Base-by-base conservation (phyloP, 1,140 invertebrate species). In the Meteorus sp. region DNA sequence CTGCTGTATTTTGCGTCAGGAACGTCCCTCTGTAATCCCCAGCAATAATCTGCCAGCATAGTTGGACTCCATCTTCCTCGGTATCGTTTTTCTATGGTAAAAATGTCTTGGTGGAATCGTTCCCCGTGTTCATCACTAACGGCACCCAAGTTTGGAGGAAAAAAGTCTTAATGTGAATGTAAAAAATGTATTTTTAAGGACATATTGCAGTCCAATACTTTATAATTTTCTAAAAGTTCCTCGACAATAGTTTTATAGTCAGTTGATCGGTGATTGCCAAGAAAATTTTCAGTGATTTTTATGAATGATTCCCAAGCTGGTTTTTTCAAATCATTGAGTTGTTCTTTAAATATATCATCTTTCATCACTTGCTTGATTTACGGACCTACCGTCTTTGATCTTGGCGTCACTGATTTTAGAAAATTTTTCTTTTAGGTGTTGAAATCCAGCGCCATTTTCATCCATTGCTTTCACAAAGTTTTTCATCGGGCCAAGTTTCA, bases 401-500 rank as follows among this genome's bases (percentile, higher is more conserved):
- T 54, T 27, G 13, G 33, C 52, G 20, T 54, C 52, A 1, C 19
- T 54, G 35, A 54, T 54, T 39, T 17, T 13, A 22, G 20, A 11
- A 27, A 41, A 17, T 39, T 41, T 41, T 8, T 9, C 23, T 27
- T 39, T 43, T 1, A 41, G 2, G n/a, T 54, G 23, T 41, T 41
- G 52, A 41, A 41, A 41, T 4, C 19, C 35, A 5, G 5, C 39
- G 8, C 39, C 23, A 57, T 74, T 59, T 65, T 66, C 66, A 25
- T 72, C 43, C 19, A 78, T 44, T 43, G 62, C 61, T 58, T 72
- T 70, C 8, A 73, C 65, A 66, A 73, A 72, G 54, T 72, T 59
- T 60, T 75, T 77, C 50, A 73, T 50, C n/a, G 33, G 25, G 3
- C n/a, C 47, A 8, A 50, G 6, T 64, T 50, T 50, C 2, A 50